These are phyloP conservation scores for Hoplostethus atlanticus DNA, from an alignment of 2,797 vertebrate species.

Conservation along the genomic window DNA sequence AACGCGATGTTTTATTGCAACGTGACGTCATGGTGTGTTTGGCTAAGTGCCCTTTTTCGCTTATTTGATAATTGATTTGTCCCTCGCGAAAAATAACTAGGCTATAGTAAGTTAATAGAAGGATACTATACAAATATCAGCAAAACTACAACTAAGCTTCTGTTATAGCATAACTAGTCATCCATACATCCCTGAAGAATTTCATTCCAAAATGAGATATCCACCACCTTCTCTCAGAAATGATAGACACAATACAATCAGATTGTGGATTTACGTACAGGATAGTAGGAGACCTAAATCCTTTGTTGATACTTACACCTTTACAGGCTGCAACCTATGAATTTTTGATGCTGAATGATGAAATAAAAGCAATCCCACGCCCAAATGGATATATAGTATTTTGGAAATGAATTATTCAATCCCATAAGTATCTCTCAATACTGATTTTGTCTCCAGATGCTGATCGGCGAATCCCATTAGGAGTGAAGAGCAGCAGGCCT, in stretches of 20 bases:
- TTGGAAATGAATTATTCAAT: no score
- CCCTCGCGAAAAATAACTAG: background rate
- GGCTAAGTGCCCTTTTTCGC: slow-evolving; percentile 4
- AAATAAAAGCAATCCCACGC: no score
- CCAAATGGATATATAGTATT: no score
- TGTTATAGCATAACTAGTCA: no score
- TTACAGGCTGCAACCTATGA: no score
- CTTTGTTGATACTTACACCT: no score
- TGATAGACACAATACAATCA: background rate
- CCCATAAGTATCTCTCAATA: background rate
- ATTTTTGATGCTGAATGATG: no score
- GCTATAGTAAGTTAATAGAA: background rate
- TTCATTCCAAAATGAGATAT: no score
- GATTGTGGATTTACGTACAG: background rate
- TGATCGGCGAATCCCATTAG: background rate
- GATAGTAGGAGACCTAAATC: no score
- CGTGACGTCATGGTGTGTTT: slow-evolving; percentile 15
- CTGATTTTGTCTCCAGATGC: background rate
- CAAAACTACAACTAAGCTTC: background rate
- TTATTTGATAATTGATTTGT: background rate
- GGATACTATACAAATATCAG: background rate
- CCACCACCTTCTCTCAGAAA: background rate
- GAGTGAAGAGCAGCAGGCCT: background rate
- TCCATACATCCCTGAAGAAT: no score
- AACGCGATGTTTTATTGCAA: slow-evolving; percentile 26